These are phyloP conservation scores for Drosophila neotestacea DNA, from an alignment of 2,888 invertebrate species.

Conservation along the genomic window DNA sequence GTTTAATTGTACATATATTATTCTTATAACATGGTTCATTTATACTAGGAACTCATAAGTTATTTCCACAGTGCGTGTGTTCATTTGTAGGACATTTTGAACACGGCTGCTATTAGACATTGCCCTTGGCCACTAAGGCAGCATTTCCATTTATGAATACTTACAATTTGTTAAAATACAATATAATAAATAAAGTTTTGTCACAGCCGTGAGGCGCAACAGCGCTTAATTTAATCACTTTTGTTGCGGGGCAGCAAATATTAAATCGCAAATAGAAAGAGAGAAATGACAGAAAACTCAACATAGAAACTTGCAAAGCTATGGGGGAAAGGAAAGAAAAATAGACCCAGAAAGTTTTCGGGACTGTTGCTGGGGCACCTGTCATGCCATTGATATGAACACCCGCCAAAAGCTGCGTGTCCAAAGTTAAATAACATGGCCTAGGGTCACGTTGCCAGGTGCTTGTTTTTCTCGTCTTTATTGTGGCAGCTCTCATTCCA, in stretches of 20 bases:
- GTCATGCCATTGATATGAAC: constrained; percentile 56
- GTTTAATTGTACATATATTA: not conserved
- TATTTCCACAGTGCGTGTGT: constrained; percentile 7
- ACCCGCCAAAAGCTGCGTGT: constrained; percentile 65
- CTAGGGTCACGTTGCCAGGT: constrained; percentile 62
- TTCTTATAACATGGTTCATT: not conserved
- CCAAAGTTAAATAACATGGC: constrained; percentile 71
- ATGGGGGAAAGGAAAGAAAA: not conserved
- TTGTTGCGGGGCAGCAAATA: constrained; percentile 42
- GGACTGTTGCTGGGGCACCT: constrained; percentile 33
- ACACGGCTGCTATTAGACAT: constrained; percentile 3
- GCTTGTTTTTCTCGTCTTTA: constrained; percentile 36
- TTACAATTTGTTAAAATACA: constrained; percentile 58
- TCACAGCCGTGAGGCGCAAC: constrained; percentile 29
- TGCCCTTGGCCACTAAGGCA: constrained; percentile 30
- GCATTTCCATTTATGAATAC: constrained; percentile 65
- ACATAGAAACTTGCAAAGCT: not conserved
- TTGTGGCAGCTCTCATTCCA: constrained; percentile 19
- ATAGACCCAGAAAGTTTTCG: constrained; percentile 37
- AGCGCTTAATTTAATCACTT: constrained; percentile 72
- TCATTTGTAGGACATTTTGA: constrained; percentile 11
- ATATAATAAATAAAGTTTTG: constrained; percentile 43
- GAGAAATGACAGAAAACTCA: constrained; percentile 1
- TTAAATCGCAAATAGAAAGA: constrained; percentile 19
- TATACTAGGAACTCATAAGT: not conserved